A percentile compares a stretch with the other conserved stretches of the same genome.
phyloP scores from a whole-genome alignment of 2,888 invertebrate species.

The Suillia variegata region DNA sequence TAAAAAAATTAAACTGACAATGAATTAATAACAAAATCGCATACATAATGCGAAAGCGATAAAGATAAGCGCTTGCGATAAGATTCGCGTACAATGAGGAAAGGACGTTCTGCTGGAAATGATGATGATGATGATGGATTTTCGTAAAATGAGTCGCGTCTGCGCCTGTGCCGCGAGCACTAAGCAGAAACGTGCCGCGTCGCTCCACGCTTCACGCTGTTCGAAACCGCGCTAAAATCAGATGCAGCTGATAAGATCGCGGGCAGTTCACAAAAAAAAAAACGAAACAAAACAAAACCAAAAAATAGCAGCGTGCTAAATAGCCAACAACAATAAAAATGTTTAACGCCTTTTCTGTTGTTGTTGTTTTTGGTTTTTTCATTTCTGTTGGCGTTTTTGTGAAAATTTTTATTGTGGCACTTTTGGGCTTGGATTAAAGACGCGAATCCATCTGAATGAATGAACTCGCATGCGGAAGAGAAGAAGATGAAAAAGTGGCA shows the following conservation, averaged over 20 bases:
- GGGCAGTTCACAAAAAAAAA: background rate
- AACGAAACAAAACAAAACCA: too few relatives aligned
- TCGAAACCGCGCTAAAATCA: background rate
- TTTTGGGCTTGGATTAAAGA: conserved; percentile 7
- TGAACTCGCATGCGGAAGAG: background rate
- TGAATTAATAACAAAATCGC: background rate
- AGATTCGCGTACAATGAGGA: background rate
- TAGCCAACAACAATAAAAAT: too few relatives aligned
- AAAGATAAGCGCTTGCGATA: conserved; percentile 1
- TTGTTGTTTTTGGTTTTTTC: too few relatives aligned
- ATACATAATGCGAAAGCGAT: background rate
- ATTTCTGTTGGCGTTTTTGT: background rate
- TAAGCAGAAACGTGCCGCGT: background rate
- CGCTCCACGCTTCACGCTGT: too few relatives aligned
- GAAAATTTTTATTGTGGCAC: conserved; percentile 1
- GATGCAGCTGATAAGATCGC: background rate
- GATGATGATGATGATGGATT: background rate
- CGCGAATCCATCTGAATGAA: too few relatives aligned
- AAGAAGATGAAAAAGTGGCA: background rate
- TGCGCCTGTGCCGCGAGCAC: background rate
- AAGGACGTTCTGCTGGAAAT: background rate
- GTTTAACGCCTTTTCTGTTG: too few relatives aligned
- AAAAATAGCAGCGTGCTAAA: background rate
- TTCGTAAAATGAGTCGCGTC: background rate
- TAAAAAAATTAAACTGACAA: background rate